Evolutionary conservation across 2,888 invertebrate species (phyloP).

Genomic region (Latrodectus hesperus): DNA sequence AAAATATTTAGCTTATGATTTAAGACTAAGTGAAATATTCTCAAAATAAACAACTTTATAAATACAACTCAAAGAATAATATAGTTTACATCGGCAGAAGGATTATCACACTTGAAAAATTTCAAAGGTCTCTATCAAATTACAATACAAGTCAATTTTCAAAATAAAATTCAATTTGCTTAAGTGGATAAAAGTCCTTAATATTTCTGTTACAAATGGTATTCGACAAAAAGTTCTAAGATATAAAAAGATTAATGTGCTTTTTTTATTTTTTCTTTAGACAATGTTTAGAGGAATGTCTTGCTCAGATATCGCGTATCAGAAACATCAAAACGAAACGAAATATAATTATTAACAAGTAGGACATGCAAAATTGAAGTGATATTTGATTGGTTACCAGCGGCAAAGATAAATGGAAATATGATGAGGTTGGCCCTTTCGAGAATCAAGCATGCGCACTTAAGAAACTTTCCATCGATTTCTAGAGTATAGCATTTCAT

Average conservation of each 20-base stretch:
- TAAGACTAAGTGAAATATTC: too few relatives aligned
- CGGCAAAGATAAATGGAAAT: conserved; percentile 63
- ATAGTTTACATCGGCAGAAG: too few relatives aligned
- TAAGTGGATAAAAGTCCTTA: too few relatives aligned
- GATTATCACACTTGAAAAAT: too few relatives aligned
- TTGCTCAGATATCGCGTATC: conserved; percentile 48
- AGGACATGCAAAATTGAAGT: conserved; percentile 65
- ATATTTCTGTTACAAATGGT: too few relatives aligned
- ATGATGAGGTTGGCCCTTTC: conserved; percentile 51
- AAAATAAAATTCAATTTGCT: too few relatives aligned
- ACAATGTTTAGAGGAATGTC: conserved; percentile 62
- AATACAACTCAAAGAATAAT: too few relatives aligned
- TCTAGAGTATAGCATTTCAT: neutral
- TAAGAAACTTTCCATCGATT: conserved; percentile 25
- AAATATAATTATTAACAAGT: conserved; percentile 68
- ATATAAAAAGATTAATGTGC: conserved; percentile 58
- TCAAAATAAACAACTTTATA: too few relatives aligned
- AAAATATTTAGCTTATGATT: too few relatives aligned
- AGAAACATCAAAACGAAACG: conserved; percentile 62
- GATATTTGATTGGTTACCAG: conserved; percentile 62
- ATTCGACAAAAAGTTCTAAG: neutral
- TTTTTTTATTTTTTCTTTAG: conserved; percentile 61
- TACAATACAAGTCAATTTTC: too few relatives aligned
- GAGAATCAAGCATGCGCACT: conserved; percentile 37
- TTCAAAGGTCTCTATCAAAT: too few relatives aligned